Evolutionary conservation across 2,888 invertebrate species (phyloP), one percentile per base, ranked within the genome.

Genomic region (Aquatica leii): DNA sequence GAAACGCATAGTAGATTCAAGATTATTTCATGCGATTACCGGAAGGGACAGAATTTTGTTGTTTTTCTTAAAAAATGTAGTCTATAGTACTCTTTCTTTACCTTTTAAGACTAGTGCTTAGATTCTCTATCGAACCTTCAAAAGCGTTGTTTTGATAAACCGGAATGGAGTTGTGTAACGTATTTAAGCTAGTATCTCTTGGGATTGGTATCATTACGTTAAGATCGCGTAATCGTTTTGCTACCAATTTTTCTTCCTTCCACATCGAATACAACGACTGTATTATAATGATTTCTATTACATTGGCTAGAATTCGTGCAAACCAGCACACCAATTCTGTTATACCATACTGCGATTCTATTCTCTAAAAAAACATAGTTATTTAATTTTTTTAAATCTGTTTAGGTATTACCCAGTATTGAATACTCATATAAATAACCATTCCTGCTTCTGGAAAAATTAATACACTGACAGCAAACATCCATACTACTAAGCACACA

Each of bases 361-460:
- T 80, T 65, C 81, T 81, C 84, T 85, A 73, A 24, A n/a, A n/a
- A 40, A 40, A 21, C 15, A 21, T 48, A 21, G 43, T 37, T 34
- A 5, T 54, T 54, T 55, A 5, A 46, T 12, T n/a, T 6, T 12
- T 6, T 37, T 14, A 4, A 8, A 14, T 15, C 2, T n/a, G 54
- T 20, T n/a, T n/a, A n/a, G n/a, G n/a, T 4, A 34, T 48, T 81
- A 85, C 85, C 85, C 85, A 85, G 70, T 84, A 84, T 68, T 84
- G 82, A 53, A 85, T 80, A 65, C 84, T 84, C 85, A 85, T 85
- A 72, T 84, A 85, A 61, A 85, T 82, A 2, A 84, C 85, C 73
- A 86, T 79, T 12, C 84, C 85, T 43, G 84, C 84, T 77, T 86
- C 86, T 21, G 85, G 85, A 71, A 85, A 83, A 55, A 83, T 82